Evolutionary conservation across 2,888 invertebrate genomes (phyloP).

Genomic region (Malacosoma neustria): DNA sequence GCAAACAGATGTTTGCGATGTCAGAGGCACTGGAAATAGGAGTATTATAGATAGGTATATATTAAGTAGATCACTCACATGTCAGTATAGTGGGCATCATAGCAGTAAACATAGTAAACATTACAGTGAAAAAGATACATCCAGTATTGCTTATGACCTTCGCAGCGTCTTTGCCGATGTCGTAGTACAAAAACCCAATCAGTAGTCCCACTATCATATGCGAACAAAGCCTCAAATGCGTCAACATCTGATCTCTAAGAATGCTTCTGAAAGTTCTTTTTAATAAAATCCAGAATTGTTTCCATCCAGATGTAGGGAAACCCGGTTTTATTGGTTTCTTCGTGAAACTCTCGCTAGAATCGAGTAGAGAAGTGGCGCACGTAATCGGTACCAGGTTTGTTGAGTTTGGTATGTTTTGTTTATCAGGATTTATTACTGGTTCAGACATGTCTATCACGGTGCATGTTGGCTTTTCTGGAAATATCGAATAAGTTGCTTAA

Average conservation of each 20-base stretch:
- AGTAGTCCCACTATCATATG: conserved; percentile 92
- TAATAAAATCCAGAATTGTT: conserved; percentile 91
- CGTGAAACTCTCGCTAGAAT: conserved; percentile 82
- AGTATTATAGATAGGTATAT: too few relatives aligned
- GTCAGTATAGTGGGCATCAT: conserved; percentile 99
- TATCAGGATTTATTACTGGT: conserved; percentile 45
- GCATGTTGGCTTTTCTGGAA: conserved; percentile 70
- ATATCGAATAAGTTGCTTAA: background rate
- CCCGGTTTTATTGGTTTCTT: conserved; percentile 79
- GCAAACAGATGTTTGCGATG: too few relatives aligned
- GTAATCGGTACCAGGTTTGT: conserved; percentile 71
- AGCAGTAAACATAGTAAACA: conserved; percentile 98
- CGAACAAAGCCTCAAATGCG: conserved; percentile 89
- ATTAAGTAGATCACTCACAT: too few relatives aligned
- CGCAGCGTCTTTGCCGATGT: conserved; percentile 93
- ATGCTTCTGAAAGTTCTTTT: conserved; percentile 89
- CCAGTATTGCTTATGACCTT: conserved; percentile 97
- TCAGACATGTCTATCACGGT: conserved; percentile 72
- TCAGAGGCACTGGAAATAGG: too few relatives aligned
- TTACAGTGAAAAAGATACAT: conserved; percentile 95
- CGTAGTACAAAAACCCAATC: conserved; percentile 94
- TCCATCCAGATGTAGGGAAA: conserved; percentile 87
- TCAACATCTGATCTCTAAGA: conserved; percentile 90
- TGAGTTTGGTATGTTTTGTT: conserved; percentile 45
- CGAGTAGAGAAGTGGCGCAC: conserved; percentile 81